phyloP scores from a whole-genome alignment of 2,797 vertebrate species.

The Bradypodion pumilum region DNA sequence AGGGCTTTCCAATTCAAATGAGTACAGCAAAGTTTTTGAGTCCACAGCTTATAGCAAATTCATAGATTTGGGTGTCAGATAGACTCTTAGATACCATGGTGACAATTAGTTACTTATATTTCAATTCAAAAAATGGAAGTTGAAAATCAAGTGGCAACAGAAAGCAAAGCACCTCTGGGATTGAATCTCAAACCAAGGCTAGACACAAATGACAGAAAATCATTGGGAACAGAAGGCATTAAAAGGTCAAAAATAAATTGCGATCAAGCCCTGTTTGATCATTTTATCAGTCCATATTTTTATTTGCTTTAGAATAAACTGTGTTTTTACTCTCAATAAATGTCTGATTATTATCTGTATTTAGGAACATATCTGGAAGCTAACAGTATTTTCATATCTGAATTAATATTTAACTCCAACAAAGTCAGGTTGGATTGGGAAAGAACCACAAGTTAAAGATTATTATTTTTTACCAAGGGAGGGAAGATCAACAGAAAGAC shows the following conservation, averaged over 20 bases:
- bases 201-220: slow-evolving; percentile 79
- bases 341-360: slow-evolving; percentile 50
- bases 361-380: slow-evolving; percentile 51
- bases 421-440: background rate
- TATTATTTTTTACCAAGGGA: background rate
- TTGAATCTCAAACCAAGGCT: slow-evolving; percentile 43
- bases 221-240: slow-evolving; percentile 73
- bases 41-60: slow-evolving; percentile 44
- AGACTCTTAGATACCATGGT: slow-evolving; percentile 58
- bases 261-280: slow-evolving; percentile 76
- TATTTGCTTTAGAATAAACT: slow-evolving; percentile 62
- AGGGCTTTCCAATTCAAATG: slow-evolving; percentile 43
- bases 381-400: slow-evolving; percentile 59
- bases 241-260: slow-evolving; percentile 82
- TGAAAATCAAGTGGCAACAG: slow-evolving; percentile 71
- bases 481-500: too few relatives aligned
- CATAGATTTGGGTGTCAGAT: slow-evolving; percentile 55
- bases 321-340: slow-evolving; percentile 59
- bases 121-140: slow-evolving; percentile 65
- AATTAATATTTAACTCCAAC: slow-evolving; percentile 7
- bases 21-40: slow-evolving; percentile 46
- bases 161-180: slow-evolving; percentile 69
- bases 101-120: slow-evolving; percentile 73
- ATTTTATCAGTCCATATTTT: slow-evolving; percentile 76
- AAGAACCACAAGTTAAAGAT: slow-evolving; percentile 26